Percentiles rank a stretch among this genome's conserved stretches.
Conservation (phyloP, 1,140 invertebrate species). For the Pteromalus puparum region DNA sequence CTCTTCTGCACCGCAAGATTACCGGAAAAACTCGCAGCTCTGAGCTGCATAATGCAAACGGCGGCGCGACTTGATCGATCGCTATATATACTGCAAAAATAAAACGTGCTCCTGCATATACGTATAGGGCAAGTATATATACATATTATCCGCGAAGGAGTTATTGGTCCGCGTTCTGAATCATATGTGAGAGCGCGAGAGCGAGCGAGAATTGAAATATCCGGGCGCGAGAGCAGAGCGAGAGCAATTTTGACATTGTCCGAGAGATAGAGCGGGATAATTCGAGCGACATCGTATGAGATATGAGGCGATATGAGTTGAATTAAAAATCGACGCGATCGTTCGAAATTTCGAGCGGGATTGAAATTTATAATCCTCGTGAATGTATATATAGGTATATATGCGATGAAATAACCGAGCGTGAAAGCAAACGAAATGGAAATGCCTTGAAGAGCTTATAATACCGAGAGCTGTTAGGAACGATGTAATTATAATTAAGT, state of each 20-base stretch:
- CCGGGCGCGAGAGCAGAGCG: background rate
- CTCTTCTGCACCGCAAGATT: background rate
- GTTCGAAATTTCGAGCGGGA: too few relatives aligned
- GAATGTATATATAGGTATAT: too few relatives aligned
- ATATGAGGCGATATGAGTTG: too few relatives aligned
- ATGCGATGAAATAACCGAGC: too few relatives aligned
- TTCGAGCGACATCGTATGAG: too few relatives aligned
- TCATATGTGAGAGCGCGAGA: background rate
- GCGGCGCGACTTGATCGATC: slow-evolving; percentile 1
- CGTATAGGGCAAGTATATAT: too few relatives aligned
- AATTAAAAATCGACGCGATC: too few relatives aligned
- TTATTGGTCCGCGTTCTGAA: background rate
- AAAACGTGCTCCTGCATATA: background rate
- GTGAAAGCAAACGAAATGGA: too few relatives aligned
- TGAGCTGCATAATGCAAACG: background rate
- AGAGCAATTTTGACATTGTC: background rate
- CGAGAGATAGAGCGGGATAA: background rate
- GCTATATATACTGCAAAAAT: background rate
- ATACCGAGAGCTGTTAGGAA: too few relatives aligned
- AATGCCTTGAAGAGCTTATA: too few relatives aligned
- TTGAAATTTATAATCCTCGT: too few relatives aligned
- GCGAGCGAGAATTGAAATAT: background rate
- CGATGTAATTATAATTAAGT: too few relatives aligned
- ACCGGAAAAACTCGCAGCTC: background rate
- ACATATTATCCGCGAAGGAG: background rate